Evolutionary conservation across 2,888 invertebrate genomes (phyloP).

Genomic region (Cephonodes hylas): DNA sequence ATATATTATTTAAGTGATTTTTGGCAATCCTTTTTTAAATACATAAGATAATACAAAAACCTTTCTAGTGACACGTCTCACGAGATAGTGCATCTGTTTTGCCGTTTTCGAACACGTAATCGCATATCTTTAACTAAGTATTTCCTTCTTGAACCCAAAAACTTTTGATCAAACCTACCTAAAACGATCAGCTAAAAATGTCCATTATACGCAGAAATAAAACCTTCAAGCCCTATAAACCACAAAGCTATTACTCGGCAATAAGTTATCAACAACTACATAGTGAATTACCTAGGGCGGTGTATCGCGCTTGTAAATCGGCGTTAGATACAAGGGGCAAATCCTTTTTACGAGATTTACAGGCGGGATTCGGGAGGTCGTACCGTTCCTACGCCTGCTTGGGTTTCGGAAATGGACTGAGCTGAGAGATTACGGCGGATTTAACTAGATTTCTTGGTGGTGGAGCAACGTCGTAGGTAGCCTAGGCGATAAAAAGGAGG

Average conservation of each 20-base stretch:
- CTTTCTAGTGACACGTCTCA: too few species aligned
- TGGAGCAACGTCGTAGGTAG: background rate
- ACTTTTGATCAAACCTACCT: too few species aligned
- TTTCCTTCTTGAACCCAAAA: too few species aligned
- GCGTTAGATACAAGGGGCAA: slow-evolving; percentile 65
- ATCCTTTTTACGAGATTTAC: slow-evolving; percentile 78
- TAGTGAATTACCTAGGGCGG: slow-evolving; percentile 44
- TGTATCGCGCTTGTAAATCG: slow-evolving; percentile 69
- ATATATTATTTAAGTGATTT: too few species aligned
- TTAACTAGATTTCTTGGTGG: background rate
- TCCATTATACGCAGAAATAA: background rate
- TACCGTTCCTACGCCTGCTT: slow-evolving; percentile 54
- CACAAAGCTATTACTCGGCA: slow-evolving; percentile 17
- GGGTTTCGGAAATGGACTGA: slow-evolving; percentile 28
- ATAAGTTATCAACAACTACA: slow-evolving; percentile 30
- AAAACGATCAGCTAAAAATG: too few species aligned
- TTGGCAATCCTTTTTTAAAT: too few species aligned
- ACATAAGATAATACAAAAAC: too few species aligned
- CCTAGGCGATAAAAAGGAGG: too few species aligned
- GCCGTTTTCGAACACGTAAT: too few species aligned
- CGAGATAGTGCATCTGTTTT: too few species aligned
- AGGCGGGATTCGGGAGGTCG: slow-evolving; percentile 59
- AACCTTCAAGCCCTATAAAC: background rate
- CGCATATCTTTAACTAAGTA: too few species aligned
- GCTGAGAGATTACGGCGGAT: background rate